Base-by-base conservation (phyloP, 2,888 invertebrate genomes). In the Andrena hattorfiana region DNA sequence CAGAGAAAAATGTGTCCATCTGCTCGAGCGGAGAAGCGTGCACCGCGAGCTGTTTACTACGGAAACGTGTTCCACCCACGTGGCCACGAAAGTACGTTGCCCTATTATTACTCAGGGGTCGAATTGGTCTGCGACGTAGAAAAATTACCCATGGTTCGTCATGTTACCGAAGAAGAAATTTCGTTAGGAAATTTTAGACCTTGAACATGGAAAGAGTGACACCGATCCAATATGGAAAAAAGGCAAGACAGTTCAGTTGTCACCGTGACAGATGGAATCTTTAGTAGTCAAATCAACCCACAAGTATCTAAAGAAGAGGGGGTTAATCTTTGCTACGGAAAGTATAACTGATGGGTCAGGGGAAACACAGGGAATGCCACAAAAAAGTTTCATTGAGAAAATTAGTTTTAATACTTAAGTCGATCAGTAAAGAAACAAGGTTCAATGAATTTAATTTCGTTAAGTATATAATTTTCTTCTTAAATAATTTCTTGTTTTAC, bases 1-100 rank as follows among this genome's bases (percentile, higher is more conserved):
- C 85, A 73, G 77, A 80, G 83, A 83, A 83, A 87, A 87, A 83
- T 85, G 74, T 80, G 70, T 85, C 85, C 83, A 79, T 83, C 82
- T 84, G 87, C 64, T 64, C 3, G 32, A 51, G 79, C 35, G 80
- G 42, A 66, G 66, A 8, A 66, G 28, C 51, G 54, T 26, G 23
- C n/a, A 64, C n/a, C 51, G 28, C 42, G 28, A 48, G 16, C 26
- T 56, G n/a, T 77, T 67, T 26, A 28, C 69, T 28, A 64, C 5
- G 69, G 51, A 70, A 77, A 73, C 23, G n/a, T 13, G 26, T 13
- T 16, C 56, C 60, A 13, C 56, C 64, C 66, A 77, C 70, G 69
- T 70, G 69, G 42, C 54, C 42, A 6, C 42, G 28, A n/a, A 26
- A 35, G 26, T 35, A 10, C 23, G 60, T 23, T 49, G 28, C 54